A percentile compares a stretch with the other conserved stretches of the same genome.
These are phyloP conservation scores for Hemiprocne comata DNA, from an alignment of 2,113 vertebrate species.

Conservation along the genomic window DNA sequence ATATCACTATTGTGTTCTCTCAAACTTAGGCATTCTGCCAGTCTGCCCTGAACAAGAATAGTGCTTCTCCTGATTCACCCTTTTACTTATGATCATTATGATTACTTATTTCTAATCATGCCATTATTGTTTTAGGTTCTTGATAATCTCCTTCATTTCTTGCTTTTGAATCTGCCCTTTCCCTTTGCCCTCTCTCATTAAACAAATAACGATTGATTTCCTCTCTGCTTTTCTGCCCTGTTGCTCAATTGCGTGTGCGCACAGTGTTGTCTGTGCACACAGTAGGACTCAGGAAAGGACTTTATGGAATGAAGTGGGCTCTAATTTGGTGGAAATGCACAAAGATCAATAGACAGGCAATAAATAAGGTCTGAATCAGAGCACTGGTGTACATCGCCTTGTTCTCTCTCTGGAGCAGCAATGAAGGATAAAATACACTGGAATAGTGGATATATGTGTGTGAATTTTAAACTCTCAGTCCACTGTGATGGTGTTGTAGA, in stretches of 20 bases:
- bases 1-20: not conserved
- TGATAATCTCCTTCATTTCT: not conserved
- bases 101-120: not conserved
- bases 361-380: not conserved
- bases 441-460: not conserved
- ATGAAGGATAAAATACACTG: not conserved
- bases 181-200: not conserved
- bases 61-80: not conserved
- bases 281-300: not conserved
- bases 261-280: not conserved
- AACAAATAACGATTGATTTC: not conserved
- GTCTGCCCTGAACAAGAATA: not conserved
- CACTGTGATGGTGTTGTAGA: not conserved
- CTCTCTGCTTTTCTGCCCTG: not conserved
- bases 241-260: not conserved
- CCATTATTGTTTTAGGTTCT: not conserved
- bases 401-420: not conserved
- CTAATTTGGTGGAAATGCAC: not conserved
- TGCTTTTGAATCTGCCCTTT: not conserved
- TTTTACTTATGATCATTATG: not conserved
- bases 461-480: not conserved
- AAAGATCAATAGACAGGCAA: not conserved
- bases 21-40: not conserved
- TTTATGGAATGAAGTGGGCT: not conserved
- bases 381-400: fast-evolving